Conservation (phyloP, 2,797 vertebrate species). For the Cossypha heuglini region DNA sequence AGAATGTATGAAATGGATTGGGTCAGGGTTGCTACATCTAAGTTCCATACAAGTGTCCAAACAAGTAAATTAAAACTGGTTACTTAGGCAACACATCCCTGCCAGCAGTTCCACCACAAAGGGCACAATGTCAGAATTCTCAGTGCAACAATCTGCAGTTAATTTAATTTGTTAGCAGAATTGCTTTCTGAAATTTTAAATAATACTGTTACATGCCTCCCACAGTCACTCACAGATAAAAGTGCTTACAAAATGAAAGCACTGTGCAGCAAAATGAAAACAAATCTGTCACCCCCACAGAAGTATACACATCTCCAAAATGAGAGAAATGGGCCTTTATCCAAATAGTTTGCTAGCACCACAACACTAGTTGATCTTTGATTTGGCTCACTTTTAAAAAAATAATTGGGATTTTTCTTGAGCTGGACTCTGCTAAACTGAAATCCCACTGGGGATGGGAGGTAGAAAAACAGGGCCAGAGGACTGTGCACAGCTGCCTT, state of each 20-base stretch:
- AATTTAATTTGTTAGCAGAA: conserved; percentile 20
- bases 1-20: neutral
- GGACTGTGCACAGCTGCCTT: neutral
- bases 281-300: neutral
- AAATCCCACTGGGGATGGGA: neutral
- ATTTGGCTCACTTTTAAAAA: neutral
- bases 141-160: neutral
- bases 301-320: neutral
- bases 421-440: neutral
- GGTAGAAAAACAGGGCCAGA: neutral
- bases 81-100: neutral
- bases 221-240: neutral
- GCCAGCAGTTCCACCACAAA: neutral
- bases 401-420: neutral
- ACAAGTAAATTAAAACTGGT: neutral
- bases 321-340: neutral
- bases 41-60: neutral
- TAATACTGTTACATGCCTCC: neutral
- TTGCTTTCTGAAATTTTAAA: conserved; percentile 2
- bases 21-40: neutral
- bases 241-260: neutral
- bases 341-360: neutral
- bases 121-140: neutral
- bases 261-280: neutral
- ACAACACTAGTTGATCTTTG: neutral